Conservation (phyloP, 1,140 invertebrate genomes). For the Mylabris phalerata region DNA sequence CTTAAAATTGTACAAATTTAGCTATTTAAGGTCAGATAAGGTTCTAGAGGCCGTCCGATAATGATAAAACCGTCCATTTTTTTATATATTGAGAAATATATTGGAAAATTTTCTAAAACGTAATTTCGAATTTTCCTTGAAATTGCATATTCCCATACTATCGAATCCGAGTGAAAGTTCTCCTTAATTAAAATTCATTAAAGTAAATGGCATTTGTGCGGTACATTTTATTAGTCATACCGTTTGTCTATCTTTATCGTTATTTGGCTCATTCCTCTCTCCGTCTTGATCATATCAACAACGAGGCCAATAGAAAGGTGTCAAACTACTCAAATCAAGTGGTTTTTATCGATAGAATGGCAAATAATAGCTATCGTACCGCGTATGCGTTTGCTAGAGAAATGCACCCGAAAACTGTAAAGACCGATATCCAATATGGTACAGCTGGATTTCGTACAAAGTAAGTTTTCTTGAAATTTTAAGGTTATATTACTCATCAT, state of each 20-base stretch:
- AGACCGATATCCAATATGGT: constrained; percentile 57
- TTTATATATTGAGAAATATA: no score
- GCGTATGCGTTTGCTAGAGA: constrained; percentile 65
- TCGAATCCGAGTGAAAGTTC: constrained; percentile 9
- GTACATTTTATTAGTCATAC: constrained; percentile 20
- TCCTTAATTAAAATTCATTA: constrained; percentile 9
- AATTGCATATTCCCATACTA: constrained; percentile 1
- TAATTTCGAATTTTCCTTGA: no score
- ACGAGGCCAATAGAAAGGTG: background rate
- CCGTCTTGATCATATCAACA: background rate
- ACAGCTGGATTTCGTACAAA: constrained; percentile 64
- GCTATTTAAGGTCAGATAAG: no score
- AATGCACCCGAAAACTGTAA: constrained; percentile 62
- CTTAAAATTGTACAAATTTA: no score
- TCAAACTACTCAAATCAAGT: constrained; percentile 1
- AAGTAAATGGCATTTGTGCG: constrained; percentile 3
- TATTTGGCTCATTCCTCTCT: constrained; percentile 1
- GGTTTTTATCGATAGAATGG: constrained; percentile 27
- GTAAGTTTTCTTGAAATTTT: constrained; percentile 44
- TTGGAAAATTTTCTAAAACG: no score
- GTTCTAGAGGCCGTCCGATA: no score
- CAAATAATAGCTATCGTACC: constrained; percentile 42
- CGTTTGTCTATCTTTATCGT: constrained; percentile 2
- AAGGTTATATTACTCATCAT: constrained; percentile 8
- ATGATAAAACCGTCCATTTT: no score